Evolutionary conservation across 2,888 invertebrate species (phyloP).

Genomic region (Nymphalis polychloros): DNA sequence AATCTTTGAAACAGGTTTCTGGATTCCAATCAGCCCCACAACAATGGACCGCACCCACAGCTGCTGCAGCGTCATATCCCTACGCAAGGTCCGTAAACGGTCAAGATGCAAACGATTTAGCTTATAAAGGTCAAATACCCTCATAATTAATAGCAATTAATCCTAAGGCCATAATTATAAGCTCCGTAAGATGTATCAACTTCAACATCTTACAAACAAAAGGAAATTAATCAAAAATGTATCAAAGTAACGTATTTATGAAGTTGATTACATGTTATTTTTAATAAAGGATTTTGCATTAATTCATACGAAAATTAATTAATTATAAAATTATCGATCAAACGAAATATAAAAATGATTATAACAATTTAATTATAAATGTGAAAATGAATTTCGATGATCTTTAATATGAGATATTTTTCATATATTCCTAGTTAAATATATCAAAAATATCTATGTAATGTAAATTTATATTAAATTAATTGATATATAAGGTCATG

Average conservation of each 20-base stretch:
- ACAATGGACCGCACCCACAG: conserved; percentile 72
- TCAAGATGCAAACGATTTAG: conserved; percentile 85
- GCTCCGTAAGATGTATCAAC: background rate
- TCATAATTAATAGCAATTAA: conserved; percentile 48
- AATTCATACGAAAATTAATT: no score
- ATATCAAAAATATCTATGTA: conserved; percentile 31
- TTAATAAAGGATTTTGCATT: no score
- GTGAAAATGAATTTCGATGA: conserved; percentile 44
- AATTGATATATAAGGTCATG: conserved; percentile 14
- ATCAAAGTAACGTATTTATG: background rate
- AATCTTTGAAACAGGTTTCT: conserved; percentile 19
- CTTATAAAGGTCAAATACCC: conserved; percentile 85
- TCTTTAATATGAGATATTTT: conserved; percentile 45
- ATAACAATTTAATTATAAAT: background rate
- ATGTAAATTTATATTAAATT: conserved; percentile 32
- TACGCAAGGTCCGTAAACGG: conserved; percentile 74
- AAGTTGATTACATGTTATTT: background rate
- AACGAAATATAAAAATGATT: no score
- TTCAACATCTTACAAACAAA: background rate
- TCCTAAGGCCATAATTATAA: conserved; percentile 5
- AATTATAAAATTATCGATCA: no score
- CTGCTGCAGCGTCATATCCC: conserved; percentile 68
- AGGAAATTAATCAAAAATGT: no score
- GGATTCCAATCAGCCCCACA: conserved; percentile 53
- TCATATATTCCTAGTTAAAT: conserved; percentile 32